A percentile compares a stretch with the other conserved stretches of the same genome.
Conservation (phyloP, 2,113 vertebrate genomes). For the Megatriorchis doriae region DNA sequence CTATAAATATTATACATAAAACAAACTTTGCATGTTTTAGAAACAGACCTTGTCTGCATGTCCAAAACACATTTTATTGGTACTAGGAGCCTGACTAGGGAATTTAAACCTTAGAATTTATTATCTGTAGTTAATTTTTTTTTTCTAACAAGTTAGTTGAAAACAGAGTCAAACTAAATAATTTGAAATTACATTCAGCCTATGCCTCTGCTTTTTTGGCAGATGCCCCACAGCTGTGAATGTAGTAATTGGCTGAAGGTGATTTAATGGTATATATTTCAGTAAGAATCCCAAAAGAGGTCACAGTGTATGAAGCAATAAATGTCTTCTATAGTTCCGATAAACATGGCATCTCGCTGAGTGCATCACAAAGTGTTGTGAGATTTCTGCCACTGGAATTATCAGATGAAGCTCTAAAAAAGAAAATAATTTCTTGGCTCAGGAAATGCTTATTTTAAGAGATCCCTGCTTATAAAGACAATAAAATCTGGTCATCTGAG, state of each 20-base stretch:
- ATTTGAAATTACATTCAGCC: not conserved
- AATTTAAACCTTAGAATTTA: not conserved
- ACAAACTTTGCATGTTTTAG: not conserved
- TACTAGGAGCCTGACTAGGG: not conserved
- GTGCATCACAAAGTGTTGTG: not conserved
- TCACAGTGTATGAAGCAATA: slow-evolving; percentile 16
- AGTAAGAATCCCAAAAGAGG: not conserved
- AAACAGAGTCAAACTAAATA: not conserved
- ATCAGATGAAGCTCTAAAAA: not conserved
- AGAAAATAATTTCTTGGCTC: not conserved
- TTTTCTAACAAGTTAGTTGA: not conserved
- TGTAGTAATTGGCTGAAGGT: not conserved
- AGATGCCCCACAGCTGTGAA: not conserved
- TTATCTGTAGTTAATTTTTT: not conserved
- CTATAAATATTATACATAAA: not conserved
- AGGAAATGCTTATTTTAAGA: not conserved
- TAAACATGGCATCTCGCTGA: slow-evolving; percentile 22
- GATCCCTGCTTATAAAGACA: not conserved
- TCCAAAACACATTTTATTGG: not conserved
- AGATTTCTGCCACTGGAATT: not conserved
- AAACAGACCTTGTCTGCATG: not conserved
- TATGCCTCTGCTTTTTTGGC: not conserved
- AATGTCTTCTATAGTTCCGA: not conserved
- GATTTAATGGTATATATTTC: slow-evolving; percentile 44
- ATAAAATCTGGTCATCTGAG: not conserved